A percentile compares a stretch with the other conserved stretches of the same genome.
Evolutionary conservation across 2,113 vertebrate genomes (phyloP).

Genomic region (Castor canadensis): DNA sequence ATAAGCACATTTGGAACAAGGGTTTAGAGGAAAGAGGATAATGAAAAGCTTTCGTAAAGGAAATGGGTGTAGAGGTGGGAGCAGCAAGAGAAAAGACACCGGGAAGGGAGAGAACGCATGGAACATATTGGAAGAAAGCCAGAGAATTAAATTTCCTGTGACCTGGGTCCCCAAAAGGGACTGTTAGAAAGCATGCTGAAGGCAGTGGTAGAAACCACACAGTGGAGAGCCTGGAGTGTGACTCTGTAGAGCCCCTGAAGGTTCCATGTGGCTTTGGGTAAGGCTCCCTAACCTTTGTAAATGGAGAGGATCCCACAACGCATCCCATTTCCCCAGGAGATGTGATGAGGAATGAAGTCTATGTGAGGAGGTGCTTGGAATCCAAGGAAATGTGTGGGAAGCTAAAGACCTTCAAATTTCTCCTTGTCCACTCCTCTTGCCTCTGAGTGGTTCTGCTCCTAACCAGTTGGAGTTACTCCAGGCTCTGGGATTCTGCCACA

Average conservation of each 20-base stretch:
- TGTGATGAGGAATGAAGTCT: not conserved
- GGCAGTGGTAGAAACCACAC: accelerated
- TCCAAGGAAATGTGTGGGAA: not conserved
- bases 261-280: not conserved
- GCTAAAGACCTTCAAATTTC: not conserved
- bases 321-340: not conserved
- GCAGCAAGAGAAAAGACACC: not conserved
- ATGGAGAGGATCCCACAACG: accelerated
- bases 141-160: too few species aligned
- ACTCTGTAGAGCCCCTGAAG: not conserved
- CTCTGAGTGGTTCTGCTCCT: not conserved
- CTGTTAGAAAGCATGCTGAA: not conserved
- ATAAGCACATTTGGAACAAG: not conserved
- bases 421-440: not conserved
- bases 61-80: not conserved
- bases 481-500: not conserved
- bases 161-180: too few species aligned
- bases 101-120: not conserved
- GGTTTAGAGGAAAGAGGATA: not conserved
- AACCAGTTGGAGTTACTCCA: not conserved
- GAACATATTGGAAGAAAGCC: not conserved
- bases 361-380: not conserved
- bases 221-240: not conserved
- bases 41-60: not conserved
- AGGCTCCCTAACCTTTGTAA: not conserved